phyloP scores from a whole-genome alignment of 2,797 vertebrate genomes.

The Acanthopagrus latus region DNA sequence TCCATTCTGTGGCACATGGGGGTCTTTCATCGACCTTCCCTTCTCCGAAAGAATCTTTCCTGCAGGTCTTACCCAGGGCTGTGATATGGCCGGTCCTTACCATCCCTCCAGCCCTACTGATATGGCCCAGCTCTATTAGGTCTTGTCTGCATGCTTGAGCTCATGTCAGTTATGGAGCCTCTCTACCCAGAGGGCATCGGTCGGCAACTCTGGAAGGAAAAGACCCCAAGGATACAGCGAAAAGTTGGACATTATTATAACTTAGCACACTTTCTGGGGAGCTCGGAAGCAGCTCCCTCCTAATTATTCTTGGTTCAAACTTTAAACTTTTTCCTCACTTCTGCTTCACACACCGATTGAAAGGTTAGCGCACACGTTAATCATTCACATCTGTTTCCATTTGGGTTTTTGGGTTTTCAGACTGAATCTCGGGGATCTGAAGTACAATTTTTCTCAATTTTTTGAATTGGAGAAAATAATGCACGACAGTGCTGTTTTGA shows the following conservation, averaged over 20 bases:
- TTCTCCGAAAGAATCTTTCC: constrained; percentile 72
- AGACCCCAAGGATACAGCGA: constrained; percentile 67
- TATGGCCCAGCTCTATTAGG: constrained; percentile 76
- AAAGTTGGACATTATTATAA: constrained; percentile 73
- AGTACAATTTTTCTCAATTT: constrained; percentile 17
- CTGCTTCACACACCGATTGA: constrained; percentile 5
- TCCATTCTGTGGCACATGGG: constrained; percentile 82
- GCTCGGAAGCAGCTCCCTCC: constrained; percentile 12
- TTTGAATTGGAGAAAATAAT: constrained; percentile 49
- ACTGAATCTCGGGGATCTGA: constrained; percentile 31
- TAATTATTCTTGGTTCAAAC: constrained; percentile 35
- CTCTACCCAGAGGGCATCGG: constrained; percentile 68
- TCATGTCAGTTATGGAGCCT: constrained; percentile 74
- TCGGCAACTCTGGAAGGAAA: constrained; percentile 69
- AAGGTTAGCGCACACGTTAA: constrained; percentile 18
- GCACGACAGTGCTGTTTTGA: constrained; percentile 53
- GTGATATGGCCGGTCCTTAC: constrained; percentile 65
- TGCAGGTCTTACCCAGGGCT: constrained; percentile 73
- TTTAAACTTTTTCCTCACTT: constrained; percentile 28
- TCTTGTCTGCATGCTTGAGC: constrained; percentile 75
- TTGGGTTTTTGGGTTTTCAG: constrained; percentile 34
- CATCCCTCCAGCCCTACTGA: constrained; percentile 73
- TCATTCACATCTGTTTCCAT: constrained; percentile 6
- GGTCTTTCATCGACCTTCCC: constrained; percentile 82
- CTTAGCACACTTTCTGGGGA: constrained; percentile 57